A percentile compares a stretch with the other conserved stretches of the same genome.
These are phyloP conservation scores for Morpho deidamia DNA, from an alignment of 2,888 invertebrate genomes.

Conservation along the genomic window DNA sequence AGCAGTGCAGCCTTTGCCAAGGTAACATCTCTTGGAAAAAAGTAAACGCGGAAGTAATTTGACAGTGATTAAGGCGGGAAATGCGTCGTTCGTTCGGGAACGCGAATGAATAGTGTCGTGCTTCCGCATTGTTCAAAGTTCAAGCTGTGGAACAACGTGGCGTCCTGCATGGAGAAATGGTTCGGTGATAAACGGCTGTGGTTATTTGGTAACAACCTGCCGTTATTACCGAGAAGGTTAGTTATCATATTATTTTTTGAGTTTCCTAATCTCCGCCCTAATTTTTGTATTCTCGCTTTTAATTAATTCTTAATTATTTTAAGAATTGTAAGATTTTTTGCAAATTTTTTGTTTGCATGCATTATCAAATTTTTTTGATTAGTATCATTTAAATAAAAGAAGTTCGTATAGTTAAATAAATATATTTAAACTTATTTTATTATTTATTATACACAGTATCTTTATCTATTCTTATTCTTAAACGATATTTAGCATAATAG, in stretches of 20 bases:
- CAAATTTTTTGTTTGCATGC: no score
- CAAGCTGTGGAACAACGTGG: conserved; percentile 71
- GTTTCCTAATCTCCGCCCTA: no score
- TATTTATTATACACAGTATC: no score
- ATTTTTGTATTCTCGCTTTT: no score
- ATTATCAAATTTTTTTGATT: no score
- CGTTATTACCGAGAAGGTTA: conserved; percentile 90
- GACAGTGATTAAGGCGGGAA: conserved; percentile 49
- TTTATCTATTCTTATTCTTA: no score
- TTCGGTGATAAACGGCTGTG: conserved; percentile 93
- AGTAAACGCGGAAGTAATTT: conserved; percentile 30
- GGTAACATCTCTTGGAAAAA: conserved; percentile 34
- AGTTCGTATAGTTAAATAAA: no score
- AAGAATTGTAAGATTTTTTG: no score
- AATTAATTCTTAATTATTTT: no score
- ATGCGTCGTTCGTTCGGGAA: conserved; percentile 45
- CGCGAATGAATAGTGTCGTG: conserved; percentile 54
- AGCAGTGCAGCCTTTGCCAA: conserved; percentile 47
- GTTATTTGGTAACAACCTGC: conserved; percentile 94
- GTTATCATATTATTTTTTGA: conserved; percentile 17
- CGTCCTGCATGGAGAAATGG: conserved; percentile 93
- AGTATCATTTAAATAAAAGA: no score
- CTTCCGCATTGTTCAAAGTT: conserved; percentile 41
- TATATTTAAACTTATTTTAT: no score
- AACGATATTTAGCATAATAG: no score